phyloP scores from a whole-genome alignment of 2,113 vertebrate species.

The Leiothrix lutea region DNA sequence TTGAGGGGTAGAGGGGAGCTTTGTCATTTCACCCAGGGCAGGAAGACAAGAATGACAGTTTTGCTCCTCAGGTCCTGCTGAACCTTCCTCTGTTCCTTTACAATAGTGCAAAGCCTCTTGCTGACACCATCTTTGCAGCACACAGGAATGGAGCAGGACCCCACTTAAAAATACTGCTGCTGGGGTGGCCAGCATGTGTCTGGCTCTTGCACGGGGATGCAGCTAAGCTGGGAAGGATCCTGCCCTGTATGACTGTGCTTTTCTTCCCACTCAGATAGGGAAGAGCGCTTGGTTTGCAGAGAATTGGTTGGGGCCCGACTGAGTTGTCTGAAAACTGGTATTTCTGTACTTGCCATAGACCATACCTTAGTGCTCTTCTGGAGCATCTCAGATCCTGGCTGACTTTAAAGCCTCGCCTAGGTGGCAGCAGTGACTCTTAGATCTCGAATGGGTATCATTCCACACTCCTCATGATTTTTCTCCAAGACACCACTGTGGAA shows the following conservation, averaged over 20 bases:
- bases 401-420: slow-evolving; percentile 4
- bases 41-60: background rate
- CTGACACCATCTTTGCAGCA: background rate
- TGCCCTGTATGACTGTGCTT: fast-evolving
- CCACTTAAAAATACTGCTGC: background rate
- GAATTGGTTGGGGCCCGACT: background rate
- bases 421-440: slow-evolving; percentile 16
- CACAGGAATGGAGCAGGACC: background rate
- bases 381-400: background rate
- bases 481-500: background rate
- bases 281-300: background rate
- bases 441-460: background rate
- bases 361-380: background rate
- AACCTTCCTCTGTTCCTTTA: background rate
- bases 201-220: background rate
- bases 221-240: background rate
- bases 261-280: background rate
- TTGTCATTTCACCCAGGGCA: background rate
- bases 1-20: background rate
- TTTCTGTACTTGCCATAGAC: background rate
- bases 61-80: background rate
- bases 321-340: background rate
- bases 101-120: background rate
- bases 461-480: background rate
- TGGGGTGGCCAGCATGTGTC: background rate